phyloP scores from a whole-genome alignment of 2,113 vertebrate species.

The Ptyas mucosa region DNA sequence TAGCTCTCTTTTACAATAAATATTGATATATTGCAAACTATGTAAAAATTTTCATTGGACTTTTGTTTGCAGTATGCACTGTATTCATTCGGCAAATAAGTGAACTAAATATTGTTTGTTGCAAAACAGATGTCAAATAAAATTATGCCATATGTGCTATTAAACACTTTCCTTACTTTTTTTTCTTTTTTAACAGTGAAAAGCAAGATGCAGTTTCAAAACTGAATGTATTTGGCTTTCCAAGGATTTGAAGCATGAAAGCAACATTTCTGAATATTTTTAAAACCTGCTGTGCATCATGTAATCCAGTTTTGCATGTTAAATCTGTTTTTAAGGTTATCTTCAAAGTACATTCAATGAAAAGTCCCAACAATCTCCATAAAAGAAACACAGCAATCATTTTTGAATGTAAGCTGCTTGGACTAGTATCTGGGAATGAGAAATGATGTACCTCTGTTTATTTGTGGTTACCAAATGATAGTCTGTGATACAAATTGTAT shows the following conservation, averaged over 20 bases:
- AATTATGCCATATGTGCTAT: slow-evolving; percentile 86
- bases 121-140: slow-evolving; percentile 87
- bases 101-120: slow-evolving; percentile 88
- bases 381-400: not conserved
- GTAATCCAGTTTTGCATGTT: slow-evolving; percentile 56
- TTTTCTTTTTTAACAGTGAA: slow-evolving; percentile 52
- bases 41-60: slow-evolving; percentile 76
- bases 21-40: slow-evolving; percentile 79
- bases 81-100: slow-evolving; percentile 83
- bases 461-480: not conserved
- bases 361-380: slow-evolving; percentile 20
- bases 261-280: slow-evolving; percentile 68
- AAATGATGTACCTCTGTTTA: not conserved
- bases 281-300: slow-evolving; percentile 63
- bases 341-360: slow-evolving; percentile 49
- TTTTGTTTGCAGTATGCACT: slow-evolving; percentile 80
- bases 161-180: slow-evolving; percentile 75
- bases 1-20: slow-evolving; percentile 75
- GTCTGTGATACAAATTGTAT: not conserved
- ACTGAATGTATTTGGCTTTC: slow-evolving; percentile 69
- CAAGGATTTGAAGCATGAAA: slow-evolving; percentile 73
- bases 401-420: not conserved
- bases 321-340: slow-evolving; percentile 42
- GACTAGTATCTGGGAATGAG: not conserved
- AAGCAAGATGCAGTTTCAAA: slow-evolving; percentile 74